Conservation (phyloP, 1,140 invertebrate genomes). For the Mesaphorura yosii region DNA sequence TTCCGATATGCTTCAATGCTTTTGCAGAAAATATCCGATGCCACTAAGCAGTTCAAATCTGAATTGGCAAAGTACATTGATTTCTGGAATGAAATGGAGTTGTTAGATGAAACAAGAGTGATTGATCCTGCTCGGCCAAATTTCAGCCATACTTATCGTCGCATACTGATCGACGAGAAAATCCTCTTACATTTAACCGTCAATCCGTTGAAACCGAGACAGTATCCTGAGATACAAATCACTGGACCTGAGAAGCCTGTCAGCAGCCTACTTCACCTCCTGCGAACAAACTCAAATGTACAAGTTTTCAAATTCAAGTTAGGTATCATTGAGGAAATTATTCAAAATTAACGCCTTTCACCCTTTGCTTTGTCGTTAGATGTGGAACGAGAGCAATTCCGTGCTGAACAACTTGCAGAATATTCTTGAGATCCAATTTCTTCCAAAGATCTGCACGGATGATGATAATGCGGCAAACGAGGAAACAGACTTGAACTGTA, state of each 20-base stretch:
- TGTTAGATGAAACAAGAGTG: slow-evolving; percentile 11
- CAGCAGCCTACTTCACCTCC: not conserved
- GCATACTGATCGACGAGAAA: slow-evolving; percentile 11
- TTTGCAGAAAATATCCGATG: slow-evolving; percentile 10
- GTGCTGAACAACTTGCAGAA: slow-evolving; percentile 13
- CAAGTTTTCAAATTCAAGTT: no score
- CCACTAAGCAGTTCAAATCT: slow-evolving; percentile 2
- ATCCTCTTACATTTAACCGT: slow-evolving; percentile 13
- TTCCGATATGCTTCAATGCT: not conserved
- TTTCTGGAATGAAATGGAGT: slow-evolving; percentile 23
- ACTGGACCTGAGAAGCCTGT: slow-evolving; percentile 9
- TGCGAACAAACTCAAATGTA: no score
- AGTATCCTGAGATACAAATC: slow-evolving; percentile 13
- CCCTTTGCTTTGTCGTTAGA: no score
- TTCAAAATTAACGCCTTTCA: no score
- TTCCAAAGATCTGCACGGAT: slow-evolving; percentile 6
- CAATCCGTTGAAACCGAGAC: slow-evolving; percentile 11
- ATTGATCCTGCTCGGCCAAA: slow-evolving; percentile 17
- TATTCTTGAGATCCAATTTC: slow-evolving; percentile 8
- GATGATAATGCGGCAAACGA: not conserved
- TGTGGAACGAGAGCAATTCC: slow-evolving; percentile 7
- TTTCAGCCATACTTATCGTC: slow-evolving; percentile 11
- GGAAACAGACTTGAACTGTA: slow-evolving; percentile 2
- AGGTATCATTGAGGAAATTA: no score
- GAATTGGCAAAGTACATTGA: slow-evolving; percentile 1